Evolutionary conservation across 2,888 invertebrate genomes (phyloP).

Genomic region (Empis livida): DNA sequence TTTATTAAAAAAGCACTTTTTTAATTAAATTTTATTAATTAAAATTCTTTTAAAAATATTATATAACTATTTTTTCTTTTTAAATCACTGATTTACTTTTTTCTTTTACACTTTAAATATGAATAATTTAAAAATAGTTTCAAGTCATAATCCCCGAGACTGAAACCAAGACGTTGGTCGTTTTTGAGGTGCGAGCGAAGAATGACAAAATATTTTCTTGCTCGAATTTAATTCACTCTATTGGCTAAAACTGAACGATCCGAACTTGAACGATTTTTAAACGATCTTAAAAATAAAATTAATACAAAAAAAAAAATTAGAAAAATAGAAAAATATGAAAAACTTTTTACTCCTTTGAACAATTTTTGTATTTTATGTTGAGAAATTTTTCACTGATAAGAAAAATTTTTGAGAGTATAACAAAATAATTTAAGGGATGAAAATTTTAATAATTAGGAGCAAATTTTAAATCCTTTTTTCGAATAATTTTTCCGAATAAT

Average conservation of each 20-base stretch:
- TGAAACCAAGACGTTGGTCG: conserved; percentile 79
- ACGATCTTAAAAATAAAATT: no score
- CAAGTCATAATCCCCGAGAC: conserved; percentile 40
- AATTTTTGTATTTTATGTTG: no score
- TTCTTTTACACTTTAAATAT: conserved; percentile 18
- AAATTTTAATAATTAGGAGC: no score
- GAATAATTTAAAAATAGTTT: conserved; percentile 26
- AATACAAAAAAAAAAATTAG: no score
- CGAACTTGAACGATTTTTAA: conserved; percentile 13
- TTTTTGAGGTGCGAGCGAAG: conserved; percentile 84
- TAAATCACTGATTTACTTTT: conserved; percentile 7
- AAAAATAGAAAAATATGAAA: no score
- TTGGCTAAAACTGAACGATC: conserved; percentile 16
- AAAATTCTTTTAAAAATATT: conserved; percentile 36
- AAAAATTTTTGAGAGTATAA: no score
- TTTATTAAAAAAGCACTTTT: conserved; percentile 37
- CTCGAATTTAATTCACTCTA: no score
- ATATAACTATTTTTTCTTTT: background rate
- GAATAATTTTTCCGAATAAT: no score
- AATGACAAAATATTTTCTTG: conserved; percentile 42
- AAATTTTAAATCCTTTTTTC: no score
- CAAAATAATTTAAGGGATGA: no score
- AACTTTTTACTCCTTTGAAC: no score
- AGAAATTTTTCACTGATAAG: no score
- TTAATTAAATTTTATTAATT: conserved; percentile 37